Percentiles rank a stretch among this genome's conserved stretches.
phyloP scores from a whole-genome alignment of 2,888 invertebrate species.

The Tanytarsus gracilentus region DNA sequence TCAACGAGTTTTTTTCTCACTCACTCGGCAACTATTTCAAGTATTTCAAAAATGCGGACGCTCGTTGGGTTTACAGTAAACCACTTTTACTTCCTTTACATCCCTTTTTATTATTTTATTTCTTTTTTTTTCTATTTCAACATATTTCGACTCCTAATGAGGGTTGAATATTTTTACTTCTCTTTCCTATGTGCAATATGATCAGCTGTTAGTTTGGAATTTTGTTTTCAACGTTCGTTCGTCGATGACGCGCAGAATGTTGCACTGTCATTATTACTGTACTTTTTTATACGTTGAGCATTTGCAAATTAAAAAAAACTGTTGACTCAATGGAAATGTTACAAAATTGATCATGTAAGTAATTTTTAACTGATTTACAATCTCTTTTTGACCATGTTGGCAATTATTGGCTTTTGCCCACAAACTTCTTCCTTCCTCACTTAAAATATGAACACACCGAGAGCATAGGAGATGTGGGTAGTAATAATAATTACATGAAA shows the following conservation, averaged over 20 bases:
- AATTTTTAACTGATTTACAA: too few relatives aligned
- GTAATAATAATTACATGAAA: slow-evolving; percentile 12
- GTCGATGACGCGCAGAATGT: too few relatives aligned
- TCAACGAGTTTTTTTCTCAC: slow-evolving; percentile 24
- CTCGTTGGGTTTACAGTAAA: slow-evolving; percentile 22
- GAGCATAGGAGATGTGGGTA: background rate
- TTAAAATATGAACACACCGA: background rate
- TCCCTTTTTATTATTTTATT: background rate
- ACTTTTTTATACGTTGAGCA: background rate
- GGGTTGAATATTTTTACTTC: background rate
- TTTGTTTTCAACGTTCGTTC: slow-evolving; percentile 11
- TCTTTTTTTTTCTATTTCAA: background rate
- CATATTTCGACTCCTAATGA: background rate
- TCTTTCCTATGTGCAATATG: background rate
- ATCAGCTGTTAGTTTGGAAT: slow-evolving; percentile 20
- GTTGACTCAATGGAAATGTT: too few relatives aligned
- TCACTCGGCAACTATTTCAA: slow-evolving; percentile 26
- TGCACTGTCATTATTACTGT: background rate
- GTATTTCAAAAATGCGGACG: slow-evolving; percentile 25
- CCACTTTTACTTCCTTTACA: background rate
- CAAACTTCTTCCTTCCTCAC: background rate
- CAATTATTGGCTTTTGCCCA: too few relatives aligned
- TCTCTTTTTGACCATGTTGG: too few relatives aligned
- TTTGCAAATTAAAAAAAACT: too few relatives aligned
- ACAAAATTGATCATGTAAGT: too few relatives aligned